Percentiles rank a stretch among this genome's conserved stretches.
phyloP scores from a whole-genome alignment of 2,113 vertebrate species.

The Neodontobutis hainanensis region DNA sequence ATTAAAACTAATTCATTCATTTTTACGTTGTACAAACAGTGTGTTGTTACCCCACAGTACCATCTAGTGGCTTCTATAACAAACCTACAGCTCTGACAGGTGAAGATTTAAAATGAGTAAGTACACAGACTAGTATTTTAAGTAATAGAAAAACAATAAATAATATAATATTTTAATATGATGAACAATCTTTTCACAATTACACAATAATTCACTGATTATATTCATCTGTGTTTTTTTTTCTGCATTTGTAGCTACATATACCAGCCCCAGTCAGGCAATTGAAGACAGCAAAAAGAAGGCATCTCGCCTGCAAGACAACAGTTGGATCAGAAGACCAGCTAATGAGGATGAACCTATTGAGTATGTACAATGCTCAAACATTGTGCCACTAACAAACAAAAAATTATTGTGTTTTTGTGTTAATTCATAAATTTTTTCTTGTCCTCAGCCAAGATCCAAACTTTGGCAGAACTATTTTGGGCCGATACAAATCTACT shows the following conservation, averaged over 20 bases:
- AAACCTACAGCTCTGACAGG: conserved; percentile 14
- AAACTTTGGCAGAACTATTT: conserved; percentile 83
- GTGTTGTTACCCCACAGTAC: conserved; percentile 6
- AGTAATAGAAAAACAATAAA: neutral
- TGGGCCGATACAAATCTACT: conserved; percentile 48
- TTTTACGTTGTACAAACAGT: neutral
- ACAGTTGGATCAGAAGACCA: conserved; percentile 89
- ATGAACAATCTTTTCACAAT: no score
- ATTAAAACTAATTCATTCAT: neutral
- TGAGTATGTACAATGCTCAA: conserved; percentile 68
- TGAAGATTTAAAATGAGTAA: conserved; percentile 52
- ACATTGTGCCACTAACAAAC: neutral
- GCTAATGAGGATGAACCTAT: conserved; percentile 80
- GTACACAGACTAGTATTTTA: neutral
- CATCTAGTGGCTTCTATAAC: conserved; percentile 41
- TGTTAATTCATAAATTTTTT: conserved; percentile 5
- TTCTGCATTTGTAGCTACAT: conserved; percentile 38
- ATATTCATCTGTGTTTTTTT: neutral
- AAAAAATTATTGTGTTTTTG: neutral
- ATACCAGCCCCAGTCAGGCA: conserved; percentile 53
- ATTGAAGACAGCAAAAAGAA: conserved; percentile 82
- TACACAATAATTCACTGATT: no score
- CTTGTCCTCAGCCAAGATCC: conserved; percentile 80
- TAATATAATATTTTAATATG: neutral
- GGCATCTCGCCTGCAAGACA: conserved; percentile 84